Conservation (phyloP, 1,140 invertebrate genomes). For the Pseudachorutes palmiensis region DNA sequence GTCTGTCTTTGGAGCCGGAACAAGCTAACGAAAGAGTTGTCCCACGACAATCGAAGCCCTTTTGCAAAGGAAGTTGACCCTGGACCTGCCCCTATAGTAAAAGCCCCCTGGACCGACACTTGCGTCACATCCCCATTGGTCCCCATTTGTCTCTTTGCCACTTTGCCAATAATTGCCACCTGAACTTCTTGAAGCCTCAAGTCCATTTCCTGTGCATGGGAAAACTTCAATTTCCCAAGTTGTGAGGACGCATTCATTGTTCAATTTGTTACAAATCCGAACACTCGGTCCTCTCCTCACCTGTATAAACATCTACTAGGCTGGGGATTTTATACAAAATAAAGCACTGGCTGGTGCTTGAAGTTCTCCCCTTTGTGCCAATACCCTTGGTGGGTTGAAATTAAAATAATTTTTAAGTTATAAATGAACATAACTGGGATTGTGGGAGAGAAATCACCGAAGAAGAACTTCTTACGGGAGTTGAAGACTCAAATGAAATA, state of each 20-base stretch:
- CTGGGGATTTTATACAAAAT: not conserved
- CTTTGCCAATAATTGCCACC: not conserved
- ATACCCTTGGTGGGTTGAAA: not conserved
- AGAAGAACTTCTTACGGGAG: not conserved
- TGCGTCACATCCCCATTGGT: no score
- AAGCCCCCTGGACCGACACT: no score
- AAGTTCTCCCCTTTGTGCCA: not conserved
- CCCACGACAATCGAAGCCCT: no score
- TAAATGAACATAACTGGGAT: not conserved
- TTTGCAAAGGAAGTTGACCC: no score
- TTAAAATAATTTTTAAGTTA: not conserved
- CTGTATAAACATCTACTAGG: not conserved
- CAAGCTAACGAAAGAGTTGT: no score
- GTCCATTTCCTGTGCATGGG: no score
- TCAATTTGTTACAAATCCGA: not conserved
- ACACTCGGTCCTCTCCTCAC: no score
- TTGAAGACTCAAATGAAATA: constrained; percentile 17
- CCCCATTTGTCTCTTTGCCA: no score
- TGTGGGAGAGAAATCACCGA: not conserved
- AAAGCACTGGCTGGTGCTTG: not conserved
- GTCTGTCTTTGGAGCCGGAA: not conserved
- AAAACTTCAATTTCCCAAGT: not conserved
- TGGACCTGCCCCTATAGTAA: no score
- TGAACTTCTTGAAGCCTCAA: not conserved
- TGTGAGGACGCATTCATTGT: not conserved